Conservation (phyloP, 2,113 vertebrate species). For the Syngnathus floridae region DNA sequence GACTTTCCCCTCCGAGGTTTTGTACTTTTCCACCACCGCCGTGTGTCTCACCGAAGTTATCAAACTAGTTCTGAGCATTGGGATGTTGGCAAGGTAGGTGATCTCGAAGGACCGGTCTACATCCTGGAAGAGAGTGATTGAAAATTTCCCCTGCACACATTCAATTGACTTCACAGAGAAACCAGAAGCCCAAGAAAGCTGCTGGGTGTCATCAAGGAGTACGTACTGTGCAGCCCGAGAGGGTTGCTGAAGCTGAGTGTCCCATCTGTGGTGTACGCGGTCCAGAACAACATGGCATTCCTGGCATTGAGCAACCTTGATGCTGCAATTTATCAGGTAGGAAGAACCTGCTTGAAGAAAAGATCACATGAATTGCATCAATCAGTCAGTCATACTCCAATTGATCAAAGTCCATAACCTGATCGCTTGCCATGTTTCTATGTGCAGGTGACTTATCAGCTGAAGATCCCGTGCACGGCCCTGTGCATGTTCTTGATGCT, state of each 20-base stretch:
- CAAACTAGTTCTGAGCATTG: constrained; percentile 84
- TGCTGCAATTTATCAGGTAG: constrained; percentile 93
- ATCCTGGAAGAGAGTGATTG: no score
- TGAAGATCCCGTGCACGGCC: constrained; percentile 97
- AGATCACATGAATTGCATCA: no score
- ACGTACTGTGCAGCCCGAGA: constrained; percentile 78
- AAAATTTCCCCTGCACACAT: background rate
- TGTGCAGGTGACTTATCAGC: constrained; percentile 87
- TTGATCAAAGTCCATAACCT: background rate
- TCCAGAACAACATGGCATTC: constrained; percentile 98
- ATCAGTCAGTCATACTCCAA: no score
- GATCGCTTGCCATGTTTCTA: background rate
- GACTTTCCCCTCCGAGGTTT: constrained; percentile 64
- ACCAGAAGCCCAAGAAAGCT: constrained; percentile 73
- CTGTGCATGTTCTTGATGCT: constrained; percentile 94
- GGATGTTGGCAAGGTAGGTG: constrained; percentile 86
- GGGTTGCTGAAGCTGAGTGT: constrained; percentile 90
- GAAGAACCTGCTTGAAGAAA: background rate
- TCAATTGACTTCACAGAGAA: constrained; percentile 71
- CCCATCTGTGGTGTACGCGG: constrained; percentile 87
- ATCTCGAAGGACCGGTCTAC: no score
- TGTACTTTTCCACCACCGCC: constrained; percentile 92
- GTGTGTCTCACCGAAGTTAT: constrained; percentile 89
- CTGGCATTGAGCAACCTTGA: constrained; percentile 93
- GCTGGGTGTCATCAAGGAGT: constrained; percentile 73